Base-by-base conservation (phyloP, 2,113 vertebrate species). In the Ariopsis seemanni region DNA sequence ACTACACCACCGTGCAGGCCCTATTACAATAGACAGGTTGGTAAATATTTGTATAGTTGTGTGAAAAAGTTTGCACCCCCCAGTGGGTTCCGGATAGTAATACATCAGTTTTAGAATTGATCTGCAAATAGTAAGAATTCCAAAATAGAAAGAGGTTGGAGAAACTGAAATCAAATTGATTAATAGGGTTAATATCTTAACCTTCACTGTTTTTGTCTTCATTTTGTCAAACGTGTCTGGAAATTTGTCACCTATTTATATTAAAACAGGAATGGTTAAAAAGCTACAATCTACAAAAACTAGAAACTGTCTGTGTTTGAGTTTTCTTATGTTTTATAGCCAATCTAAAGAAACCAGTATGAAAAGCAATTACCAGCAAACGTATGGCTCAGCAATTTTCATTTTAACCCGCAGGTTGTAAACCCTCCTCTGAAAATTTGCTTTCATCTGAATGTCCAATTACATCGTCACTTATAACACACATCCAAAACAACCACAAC, bases 391-490 rank as follows among this genome's bases (percentile, higher is more conserved):
- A 78, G 52, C 22, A 17, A 55, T 53, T 78, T 27, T 34, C 4
- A 20, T 34, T 81, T 17, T 86, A 25, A 57, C 50, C 58, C 52
- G 0, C 85, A 71, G 27, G 50, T 58, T 25, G 18, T 81, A 57
- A 69, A 57, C 15, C 12, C 2, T 15, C 11, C 12, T 53, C 42
- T 1, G 7, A 69, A 80, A 48, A 25, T 15, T 25, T 11, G 2
- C 60, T 58, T 88, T 69, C 27, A 65, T 85, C 58, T 83, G 30
- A 67, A 42, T 67, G 55, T 77, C 48, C 84, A 74, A 85, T 85
- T 82, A 82, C 22, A 22, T 62, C n/a, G 22, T 53, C 72, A 72
- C 7, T 71, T 58, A 60, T 34, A 42, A 57, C 22, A 34, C 25
- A 65, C 58, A 20, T 42, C 34, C 53, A 79, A 53, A 75, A 75